These are phyloP conservation scores for Therioaphis trifolii DNA, from an alignment of 2,888 invertebrate genomes.

Conservation along the genomic window DNA sequence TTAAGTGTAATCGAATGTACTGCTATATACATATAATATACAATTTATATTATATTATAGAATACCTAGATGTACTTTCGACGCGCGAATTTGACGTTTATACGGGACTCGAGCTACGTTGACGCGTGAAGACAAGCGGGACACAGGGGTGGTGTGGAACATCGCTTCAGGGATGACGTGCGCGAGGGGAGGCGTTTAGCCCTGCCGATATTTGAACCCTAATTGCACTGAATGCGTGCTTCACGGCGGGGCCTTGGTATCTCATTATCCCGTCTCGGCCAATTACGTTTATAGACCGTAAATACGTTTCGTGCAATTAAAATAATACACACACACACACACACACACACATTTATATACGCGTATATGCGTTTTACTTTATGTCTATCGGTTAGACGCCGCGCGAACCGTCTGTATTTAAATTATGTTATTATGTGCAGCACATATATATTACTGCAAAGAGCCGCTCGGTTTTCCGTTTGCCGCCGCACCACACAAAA, in stretches of 20 bases:
- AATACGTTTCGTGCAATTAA: not conserved
- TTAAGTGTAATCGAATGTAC: conserved; percentile 23
- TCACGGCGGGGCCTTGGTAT: not conserved
- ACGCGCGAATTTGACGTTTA: too few species aligned
- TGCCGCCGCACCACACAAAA: too few species aligned
- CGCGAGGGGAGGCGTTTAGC: not conserved
- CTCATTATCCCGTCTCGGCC: conserved; percentile 23
- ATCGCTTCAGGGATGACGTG: too few species aligned
- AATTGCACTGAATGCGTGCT: conserved; percentile 17
- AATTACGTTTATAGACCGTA: conserved; percentile 1
- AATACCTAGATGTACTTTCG: too few species aligned
- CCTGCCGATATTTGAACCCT: not conserved
- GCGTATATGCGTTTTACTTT: not conserved
- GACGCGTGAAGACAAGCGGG: too few species aligned
- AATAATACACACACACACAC: not conserved
- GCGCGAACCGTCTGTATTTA: not conserved
- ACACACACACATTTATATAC: not conserved
- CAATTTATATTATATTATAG: too few species aligned
- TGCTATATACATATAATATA: too few species aligned
- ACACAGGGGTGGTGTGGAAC: too few species aligned
- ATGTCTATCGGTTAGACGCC: not conserved
- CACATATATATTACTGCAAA: too few species aligned
- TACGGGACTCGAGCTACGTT: too few species aligned
- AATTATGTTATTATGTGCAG: too few species aligned
- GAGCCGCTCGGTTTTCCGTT: too few species aligned